A percentile compares a stretch with the other conserved stretches of the same genome.
These are phyloP conservation scores for Sceloporus tristichus DNA, from an alignment of 2,113 vertebrate genomes.

Conservation along the genomic window DNA sequence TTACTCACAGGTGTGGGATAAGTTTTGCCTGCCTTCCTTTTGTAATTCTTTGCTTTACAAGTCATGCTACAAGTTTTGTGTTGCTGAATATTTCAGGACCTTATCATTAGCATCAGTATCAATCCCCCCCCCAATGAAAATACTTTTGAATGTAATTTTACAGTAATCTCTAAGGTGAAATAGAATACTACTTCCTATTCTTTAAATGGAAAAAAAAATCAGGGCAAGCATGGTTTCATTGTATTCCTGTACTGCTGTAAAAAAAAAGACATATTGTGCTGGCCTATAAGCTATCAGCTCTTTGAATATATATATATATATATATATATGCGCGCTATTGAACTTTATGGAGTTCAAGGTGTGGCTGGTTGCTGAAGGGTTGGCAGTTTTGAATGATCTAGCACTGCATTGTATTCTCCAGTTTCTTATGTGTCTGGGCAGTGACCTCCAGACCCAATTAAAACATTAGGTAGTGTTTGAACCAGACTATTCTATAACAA, in stretches of 20 bases:
- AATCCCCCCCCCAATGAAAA: too few relatives aligned
- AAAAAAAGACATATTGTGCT: background rate
- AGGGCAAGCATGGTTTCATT: background rate
- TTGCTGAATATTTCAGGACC: slow-evolving; percentile 1
- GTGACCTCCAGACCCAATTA: slow-evolving; percentile 56
- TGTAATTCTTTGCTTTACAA: background rate
- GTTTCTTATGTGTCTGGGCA: background rate
- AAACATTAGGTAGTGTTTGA: slow-evolving; percentile 64
- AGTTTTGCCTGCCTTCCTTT: rapidly evolving
- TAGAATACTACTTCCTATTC: background rate
- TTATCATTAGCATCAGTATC: background rate
- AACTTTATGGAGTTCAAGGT: slow-evolving; percentile 25
- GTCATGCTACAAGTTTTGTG: slow-evolving; percentile 4
- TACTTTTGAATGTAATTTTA: slow-evolving; percentile 23
- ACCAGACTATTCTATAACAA: slow-evolving; percentile 55
- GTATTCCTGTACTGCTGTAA: background rate
- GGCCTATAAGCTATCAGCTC: background rate
- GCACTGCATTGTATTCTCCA: background rate
- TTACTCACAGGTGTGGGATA: slow-evolving; percentile 8
- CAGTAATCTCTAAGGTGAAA: background rate
- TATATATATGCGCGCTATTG: background rate
- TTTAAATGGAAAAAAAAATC: background rate
- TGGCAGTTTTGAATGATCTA: slow-evolving; percentile 35
- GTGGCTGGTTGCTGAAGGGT: background rate
- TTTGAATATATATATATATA: slow-evolving; percentile 16